These are phyloP conservation scores for Cybosia mesomella DNA, from an alignment of 2,888 invertebrate species.

Conservation along the genomic window DNA sequence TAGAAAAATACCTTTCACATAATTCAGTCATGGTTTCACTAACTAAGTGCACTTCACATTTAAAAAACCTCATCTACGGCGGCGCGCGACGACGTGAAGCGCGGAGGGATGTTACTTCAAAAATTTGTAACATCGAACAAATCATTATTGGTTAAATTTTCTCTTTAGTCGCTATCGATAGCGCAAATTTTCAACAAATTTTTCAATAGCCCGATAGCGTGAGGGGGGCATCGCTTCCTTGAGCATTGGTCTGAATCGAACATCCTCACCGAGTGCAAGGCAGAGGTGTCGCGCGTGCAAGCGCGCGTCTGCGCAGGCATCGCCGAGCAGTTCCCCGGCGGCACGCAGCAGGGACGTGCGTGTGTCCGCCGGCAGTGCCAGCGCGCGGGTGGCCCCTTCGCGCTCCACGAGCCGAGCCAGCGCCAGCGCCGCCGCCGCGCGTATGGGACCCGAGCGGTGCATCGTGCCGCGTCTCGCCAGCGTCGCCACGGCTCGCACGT, in stretches of 20 bases:
- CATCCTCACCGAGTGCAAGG: slow-evolving; percentile 90
- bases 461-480: slow-evolving; percentile 90
- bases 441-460: slow-evolving; percentile 95
- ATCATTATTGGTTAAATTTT: neutral
- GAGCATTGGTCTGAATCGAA: slow-evolving; percentile 91
- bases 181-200: slow-evolving; percentile 89
- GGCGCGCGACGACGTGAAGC: too few species aligned
- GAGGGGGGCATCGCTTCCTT: slow-evolving; percentile 93
- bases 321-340: slow-evolving; percentile 93
- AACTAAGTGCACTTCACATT: slow-evolving; percentile 21
- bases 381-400: slow-evolving; percentile 91
- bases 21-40: slow-evolving; percentile 68
- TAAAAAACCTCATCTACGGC: neutral
- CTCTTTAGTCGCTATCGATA: slow-evolving; percentile 58
- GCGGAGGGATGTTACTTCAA: neutral
- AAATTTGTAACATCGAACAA: neutral
- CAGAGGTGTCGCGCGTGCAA: slow-evolving; percentile 93
- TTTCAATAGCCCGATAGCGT: slow-evolving; percentile 94
- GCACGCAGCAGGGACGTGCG: slow-evolving; percentile 93
- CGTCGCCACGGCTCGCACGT: slow-evolving; percentile 89
- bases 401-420: slow-evolving; percentile 91
- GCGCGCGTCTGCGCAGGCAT: slow-evolving; percentile 95
- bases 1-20: slow-evolving; percentile 81
- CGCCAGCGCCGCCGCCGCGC: slow-evolving; percentile 93
- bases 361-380: slow-evolving; percentile 91